phyloP scores from a whole-genome alignment of 2,797 vertebrate genomes.

The Hybognathus amarus region DNA sequence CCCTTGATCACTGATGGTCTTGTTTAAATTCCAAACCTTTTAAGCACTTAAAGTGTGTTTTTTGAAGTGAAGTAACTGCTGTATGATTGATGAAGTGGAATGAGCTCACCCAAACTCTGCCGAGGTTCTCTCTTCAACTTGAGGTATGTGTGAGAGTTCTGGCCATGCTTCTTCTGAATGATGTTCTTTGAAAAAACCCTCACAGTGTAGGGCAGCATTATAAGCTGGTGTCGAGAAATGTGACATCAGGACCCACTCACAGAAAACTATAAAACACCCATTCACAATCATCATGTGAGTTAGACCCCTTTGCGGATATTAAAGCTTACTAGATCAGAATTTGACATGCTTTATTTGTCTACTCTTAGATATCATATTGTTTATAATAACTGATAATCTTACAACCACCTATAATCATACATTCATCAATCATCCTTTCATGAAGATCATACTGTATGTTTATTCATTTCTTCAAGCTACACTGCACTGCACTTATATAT shows the following conservation, averaged over 20 bases:
- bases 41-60: constrained; percentile 46
- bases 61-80: constrained; percentile 51
- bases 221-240: background rate
- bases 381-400: background rate
- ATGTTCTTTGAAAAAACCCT: background rate
- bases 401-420: background rate
- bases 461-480: background rate
- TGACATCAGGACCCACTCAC: background rate
- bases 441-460: background rate
- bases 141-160: background rate
- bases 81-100: constrained; percentile 52
- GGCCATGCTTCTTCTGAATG: background rate
- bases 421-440: background rate
- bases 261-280: background rate
- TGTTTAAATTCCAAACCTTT: constrained; percentile 49
- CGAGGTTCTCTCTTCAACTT: constrained; percentile 4
- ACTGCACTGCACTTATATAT: background rate
- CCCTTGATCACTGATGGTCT: constrained; percentile 51
- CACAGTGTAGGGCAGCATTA: background rate
- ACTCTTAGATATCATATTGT: background rate
- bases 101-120: constrained; percentile 18
- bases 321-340: background rate
- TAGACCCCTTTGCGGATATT: background rate
- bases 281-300: background rate
- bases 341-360: background rate